Conservation (phyloP, 2,797 vertebrate species). For the Syndactyla subalaris region DNA sequence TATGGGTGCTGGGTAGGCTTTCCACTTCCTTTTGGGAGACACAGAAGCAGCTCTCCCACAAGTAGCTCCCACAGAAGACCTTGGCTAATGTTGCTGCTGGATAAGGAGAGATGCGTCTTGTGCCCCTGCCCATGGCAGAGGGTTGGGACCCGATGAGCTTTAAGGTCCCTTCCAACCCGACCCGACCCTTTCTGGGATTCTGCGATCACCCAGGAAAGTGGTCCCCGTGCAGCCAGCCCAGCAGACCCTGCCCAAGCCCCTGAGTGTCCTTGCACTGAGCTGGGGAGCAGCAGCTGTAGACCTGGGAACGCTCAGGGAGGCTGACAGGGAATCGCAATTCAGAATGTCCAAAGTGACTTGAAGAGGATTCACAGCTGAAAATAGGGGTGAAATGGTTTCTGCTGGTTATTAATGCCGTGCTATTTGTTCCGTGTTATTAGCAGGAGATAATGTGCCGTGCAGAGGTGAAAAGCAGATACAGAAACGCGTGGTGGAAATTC, state of each 20-base stretch:
- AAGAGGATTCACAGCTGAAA: conserved; percentile 11
- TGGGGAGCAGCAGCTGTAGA: background rate
- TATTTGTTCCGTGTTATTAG: conserved; percentile 27
- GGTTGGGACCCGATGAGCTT: background rate
- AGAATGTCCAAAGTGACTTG: background rate
- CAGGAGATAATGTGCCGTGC: background rate
- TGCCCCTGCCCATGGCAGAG: background rate
- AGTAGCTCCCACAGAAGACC: background rate
- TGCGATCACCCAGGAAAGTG: background rate
- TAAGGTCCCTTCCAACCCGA: background rate
- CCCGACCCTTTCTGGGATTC: background rate
- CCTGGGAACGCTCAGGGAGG: background rate
- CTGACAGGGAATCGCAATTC: background rate
- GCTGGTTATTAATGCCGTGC: background rate
- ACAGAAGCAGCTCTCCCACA: background rate
- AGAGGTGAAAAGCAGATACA: conserved; percentile 29
- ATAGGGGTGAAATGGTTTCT: conserved; percentile 11
- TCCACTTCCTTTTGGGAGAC: background rate
- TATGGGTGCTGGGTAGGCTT: background rate
- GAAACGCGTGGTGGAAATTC: background rate
- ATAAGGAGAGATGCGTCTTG: background rate
- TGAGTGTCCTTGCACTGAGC: background rate
- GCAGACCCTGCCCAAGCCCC: background rate
- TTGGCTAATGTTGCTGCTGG: background rate
- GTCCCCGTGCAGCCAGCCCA: background rate